Percentiles rank a stretch among this genome's conserved stretches.
phyloP scores from a whole-genome alignment of 2,888 invertebrate genomes.

The Limnephilus rhombicus region DNA sequence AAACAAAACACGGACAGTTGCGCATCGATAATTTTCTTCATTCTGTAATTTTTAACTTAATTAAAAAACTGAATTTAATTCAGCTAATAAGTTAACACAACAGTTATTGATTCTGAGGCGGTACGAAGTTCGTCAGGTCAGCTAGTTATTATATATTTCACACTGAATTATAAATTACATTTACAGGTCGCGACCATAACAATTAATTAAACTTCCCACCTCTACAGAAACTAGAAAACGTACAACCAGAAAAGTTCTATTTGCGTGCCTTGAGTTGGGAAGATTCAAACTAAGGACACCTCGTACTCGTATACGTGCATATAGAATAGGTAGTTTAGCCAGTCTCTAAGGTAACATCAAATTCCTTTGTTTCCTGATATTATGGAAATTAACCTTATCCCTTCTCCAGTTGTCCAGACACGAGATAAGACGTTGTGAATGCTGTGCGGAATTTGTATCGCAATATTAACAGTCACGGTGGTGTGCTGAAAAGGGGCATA shows the following conservation, averaged over 20 bases:
- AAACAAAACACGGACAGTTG: too few relatives aligned
- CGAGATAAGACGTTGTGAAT: background rate
- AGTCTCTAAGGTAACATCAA: background rate
- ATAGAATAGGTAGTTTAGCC: background rate
- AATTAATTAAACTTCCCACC: background rate
- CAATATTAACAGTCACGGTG: background rate
- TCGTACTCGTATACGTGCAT: background rate
- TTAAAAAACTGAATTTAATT: too few relatives aligned
- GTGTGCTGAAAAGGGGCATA: background rate
- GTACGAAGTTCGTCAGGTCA: too few relatives aligned
- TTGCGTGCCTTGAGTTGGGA: background rate
- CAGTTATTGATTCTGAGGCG: too few relatives aligned
- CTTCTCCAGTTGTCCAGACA: conserved; percentile 1
- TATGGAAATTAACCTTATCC: background rate
- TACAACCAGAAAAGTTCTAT: background rate
- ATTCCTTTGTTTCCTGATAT: conserved; percentile 1
- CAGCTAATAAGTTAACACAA: too few relatives aligned
- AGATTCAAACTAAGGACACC: background rate
- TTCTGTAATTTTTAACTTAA: too few relatives aligned
- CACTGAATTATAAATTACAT: too few relatives aligned
- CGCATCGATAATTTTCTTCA: too few relatives aligned
- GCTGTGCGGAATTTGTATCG: conserved; percentile 1
- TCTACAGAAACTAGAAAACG: background rate
- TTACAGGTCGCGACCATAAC: too few relatives aligned
- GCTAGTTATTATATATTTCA: too few relatives aligned